Evolutionary conservation across 2,113 vertebrate species (phyloP).

Genomic region (Zosterops pallidus): DNA sequence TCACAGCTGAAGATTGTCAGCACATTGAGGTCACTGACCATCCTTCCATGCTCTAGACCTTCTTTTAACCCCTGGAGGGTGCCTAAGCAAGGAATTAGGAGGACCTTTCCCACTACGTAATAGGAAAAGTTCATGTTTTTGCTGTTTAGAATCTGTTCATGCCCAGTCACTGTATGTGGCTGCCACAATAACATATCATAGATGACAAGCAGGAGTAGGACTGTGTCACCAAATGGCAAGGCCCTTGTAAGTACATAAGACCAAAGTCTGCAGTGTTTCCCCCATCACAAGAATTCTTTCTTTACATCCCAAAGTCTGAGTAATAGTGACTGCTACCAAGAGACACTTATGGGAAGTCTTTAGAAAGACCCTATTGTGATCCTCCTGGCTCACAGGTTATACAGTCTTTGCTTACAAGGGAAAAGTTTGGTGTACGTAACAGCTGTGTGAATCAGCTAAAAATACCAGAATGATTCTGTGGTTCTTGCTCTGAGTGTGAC

Average conservation of each 20-base stretch:
- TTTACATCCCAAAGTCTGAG: neutral
- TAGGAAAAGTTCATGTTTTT: neutral
- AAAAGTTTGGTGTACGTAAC: rapidly evolving
- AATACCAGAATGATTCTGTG: neutral
- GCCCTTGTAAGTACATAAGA: neutral
- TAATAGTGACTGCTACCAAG: neutral
- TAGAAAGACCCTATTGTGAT: neutral
- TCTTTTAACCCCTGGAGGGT: neutral
- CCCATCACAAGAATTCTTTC: neutral
- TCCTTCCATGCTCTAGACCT: neutral
- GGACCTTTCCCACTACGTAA: neutral
- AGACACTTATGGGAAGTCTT: neutral
- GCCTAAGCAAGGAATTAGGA: neutral
- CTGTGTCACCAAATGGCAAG: neutral
- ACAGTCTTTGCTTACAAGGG: neutral
- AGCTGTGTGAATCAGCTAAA: neutral
- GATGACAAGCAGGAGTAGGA: neutral
- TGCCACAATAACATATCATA: neutral
- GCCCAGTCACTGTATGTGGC: rapidly evolving
- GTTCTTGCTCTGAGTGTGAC: neutral
- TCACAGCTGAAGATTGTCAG: neutral
- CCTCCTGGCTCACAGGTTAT: neutral
- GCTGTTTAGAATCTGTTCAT: neutral
- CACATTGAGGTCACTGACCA: neutral
- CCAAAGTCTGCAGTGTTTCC: neutral